These are phyloP conservation scores for Bellardia bayeri DNA, from an alignment of 2,888 invertebrate genomes.

Conservation along the genomic window DNA sequence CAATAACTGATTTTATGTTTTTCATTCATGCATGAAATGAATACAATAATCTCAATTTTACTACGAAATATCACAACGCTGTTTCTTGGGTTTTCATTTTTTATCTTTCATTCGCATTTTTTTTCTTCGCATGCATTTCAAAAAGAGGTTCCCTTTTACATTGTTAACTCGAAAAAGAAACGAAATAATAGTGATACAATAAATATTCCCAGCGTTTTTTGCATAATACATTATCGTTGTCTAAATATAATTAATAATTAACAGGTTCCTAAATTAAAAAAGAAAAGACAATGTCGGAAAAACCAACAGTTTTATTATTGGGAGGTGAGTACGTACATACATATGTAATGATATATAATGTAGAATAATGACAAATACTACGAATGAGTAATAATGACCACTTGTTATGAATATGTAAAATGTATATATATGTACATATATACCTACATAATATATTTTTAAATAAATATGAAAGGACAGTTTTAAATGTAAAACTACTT, in stretches of 20 bases:
- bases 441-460: background rate
- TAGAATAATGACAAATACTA: slow-evolving; percentile 36
- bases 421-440: background rate
- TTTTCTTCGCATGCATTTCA: slow-evolving; percentile 49
- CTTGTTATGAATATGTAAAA: slow-evolving; percentile 60
- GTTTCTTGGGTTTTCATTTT: slow-evolving; percentile 9
- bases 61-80: slow-evolving; percentile 26
- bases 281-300: slow-evolving; percentile 78
- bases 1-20: too few species aligned
- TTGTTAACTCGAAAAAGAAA: slow-evolving; percentile 58
- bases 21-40: background rate
- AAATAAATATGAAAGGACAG: background rate
- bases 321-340: slow-evolving; percentile 80
- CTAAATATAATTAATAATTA: background rate
- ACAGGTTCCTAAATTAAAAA: slow-evolving; percentile 35
- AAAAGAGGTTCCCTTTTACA: slow-evolving; percentile 21
- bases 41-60: background rate
- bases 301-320: slow-evolving; percentile 83
- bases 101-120: slow-evolving; percentile 51
- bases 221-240: slow-evolving; percentile 55
- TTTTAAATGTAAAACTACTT: background rate
- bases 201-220: slow-evolving; percentile 50
- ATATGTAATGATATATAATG: background rate
- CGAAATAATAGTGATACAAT: background rate
- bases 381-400: slow-evolving; percentile 64